Evolutionary conservation across 1,140 invertebrate genomes (phyloP).

Genomic region (Ostrea denselamellosa): DNA sequence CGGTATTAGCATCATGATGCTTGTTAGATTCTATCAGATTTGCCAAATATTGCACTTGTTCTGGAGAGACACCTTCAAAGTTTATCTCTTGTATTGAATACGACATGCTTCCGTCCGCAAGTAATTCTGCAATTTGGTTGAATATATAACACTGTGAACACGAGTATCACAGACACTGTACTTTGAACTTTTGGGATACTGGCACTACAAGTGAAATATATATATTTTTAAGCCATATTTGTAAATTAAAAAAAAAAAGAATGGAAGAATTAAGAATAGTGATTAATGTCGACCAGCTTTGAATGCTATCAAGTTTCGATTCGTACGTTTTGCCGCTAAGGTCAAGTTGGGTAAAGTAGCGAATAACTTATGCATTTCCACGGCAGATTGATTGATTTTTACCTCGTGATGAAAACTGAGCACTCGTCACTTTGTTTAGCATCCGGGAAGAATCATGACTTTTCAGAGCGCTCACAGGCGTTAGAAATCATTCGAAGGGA

Average conservation of each 20-base stretch:
- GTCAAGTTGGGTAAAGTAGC: too few species aligned
- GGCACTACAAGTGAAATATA: too few species aligned
- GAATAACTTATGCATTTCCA: too few species aligned
- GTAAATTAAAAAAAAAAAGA: too few species aligned
- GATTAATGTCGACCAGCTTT: too few species aligned
- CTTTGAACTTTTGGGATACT: too few species aligned
- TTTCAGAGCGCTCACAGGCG: constrained; percentile 23
- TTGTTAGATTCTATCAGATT: constrained; percentile 3
- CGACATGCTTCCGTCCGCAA: background rate
- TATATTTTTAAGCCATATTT: too few species aligned
- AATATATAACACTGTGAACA: background rate
- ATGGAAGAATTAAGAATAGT: too few species aligned
- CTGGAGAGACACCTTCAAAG: background rate
- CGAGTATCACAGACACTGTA: too few species aligned
- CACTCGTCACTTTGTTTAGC: background rate
- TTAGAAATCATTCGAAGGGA: background rate
- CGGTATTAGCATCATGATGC: background rate
- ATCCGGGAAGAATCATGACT: constrained; percentile 30
- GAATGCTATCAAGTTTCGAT: too few species aligned
- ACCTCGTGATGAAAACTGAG: background rate
- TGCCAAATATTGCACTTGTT: constrained; percentile 35
- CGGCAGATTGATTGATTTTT: background rate
- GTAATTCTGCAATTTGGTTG: background rate
- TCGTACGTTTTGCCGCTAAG: too few species aligned
- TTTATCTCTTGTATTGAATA: background rate